A percentile compares a stretch with the other conserved stretches of the same genome.
phyloP scores from a whole-genome alignment of 92 coral and sea anemone species.

The Palythoa caribaeorum region DNA sequence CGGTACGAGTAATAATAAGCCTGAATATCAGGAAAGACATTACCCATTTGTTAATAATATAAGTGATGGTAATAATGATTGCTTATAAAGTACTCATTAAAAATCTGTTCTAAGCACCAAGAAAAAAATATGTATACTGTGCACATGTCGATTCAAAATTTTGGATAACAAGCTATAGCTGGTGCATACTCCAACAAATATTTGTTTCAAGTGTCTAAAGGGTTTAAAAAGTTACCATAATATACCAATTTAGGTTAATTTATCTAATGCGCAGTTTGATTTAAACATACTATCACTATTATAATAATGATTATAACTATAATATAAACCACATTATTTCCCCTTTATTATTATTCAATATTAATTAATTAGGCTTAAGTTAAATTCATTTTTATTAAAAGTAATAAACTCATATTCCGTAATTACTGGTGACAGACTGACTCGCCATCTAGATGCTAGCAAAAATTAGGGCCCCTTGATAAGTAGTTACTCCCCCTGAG shows the following conservation, averaged over 20 bases:
- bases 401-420: background rate
- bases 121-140: background rate
- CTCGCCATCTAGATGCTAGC: conserved; percentile 34
- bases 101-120: background rate
- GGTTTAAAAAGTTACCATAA: conserved; percentile 12
- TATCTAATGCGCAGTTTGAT: conserved; percentile 1
- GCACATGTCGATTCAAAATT: background rate
- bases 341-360: background rate
- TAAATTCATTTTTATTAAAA: conserved; percentile 1
- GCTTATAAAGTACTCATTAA: background rate
- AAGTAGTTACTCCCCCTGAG: conserved; percentile 20
- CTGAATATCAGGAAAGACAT: background rate
- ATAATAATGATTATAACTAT: background rate
- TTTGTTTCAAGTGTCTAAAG: conserved; percentile 1
- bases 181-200: background rate
- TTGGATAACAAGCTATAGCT: conserved; percentile 8
- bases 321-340: conserved; percentile 1
- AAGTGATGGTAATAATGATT: background rate
- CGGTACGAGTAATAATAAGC: background rate
- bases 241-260: background rate
- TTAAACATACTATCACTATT: conserved; percentile 2
- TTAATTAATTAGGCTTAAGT: background rate
- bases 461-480: conserved; percentile 23
- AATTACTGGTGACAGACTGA: background rate
- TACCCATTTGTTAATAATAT: conserved; percentile 11